Evolutionary conservation across 2,888 invertebrate species (phyloP).

Genomic region (Eupithecia centaureata): DNA sequence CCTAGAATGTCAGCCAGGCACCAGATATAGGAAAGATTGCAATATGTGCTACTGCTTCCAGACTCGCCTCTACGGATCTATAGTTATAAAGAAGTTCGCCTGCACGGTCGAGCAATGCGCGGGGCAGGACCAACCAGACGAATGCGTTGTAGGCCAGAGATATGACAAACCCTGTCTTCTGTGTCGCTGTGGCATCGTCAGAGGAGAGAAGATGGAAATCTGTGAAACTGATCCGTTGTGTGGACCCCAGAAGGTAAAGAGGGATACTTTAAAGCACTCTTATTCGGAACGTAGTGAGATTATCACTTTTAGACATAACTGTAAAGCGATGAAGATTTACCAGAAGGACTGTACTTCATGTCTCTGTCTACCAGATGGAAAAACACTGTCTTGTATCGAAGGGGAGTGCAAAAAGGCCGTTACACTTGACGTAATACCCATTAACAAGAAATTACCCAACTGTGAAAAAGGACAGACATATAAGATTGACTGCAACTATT

Average conservation of each 20-base stretch:
- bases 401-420: slow-evolving; percentile 39
- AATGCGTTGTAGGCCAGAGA: slow-evolving; percentile 55
- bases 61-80: slow-evolving; percentile 5
- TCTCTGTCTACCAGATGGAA: slow-evolving; percentile 62
- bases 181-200: slow-evolving; percentile 56
- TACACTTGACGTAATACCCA: slow-evolving; percentile 60
- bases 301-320: slow-evolving; percentile 42
- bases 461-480: slow-evolving; percentile 65
- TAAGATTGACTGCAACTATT: slow-evolving; percentile 67
- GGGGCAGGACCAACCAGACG: background rate
- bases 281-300: background rate
- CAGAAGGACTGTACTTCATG: slow-evolving; percentile 65
- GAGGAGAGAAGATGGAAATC: slow-evolving; percentile 50
- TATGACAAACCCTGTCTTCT: slow-evolving; percentile 62
- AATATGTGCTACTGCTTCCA: slow-evolving; percentile 66
- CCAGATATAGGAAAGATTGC: slow-evolving; percentile 61
- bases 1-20: slow-evolving; percentile 57
- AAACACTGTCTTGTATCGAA: slow-evolving; percentile 58
- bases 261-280: background rate
- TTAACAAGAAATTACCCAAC: slow-evolving; percentile 48
- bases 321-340: slow-evolving; percentile 64
- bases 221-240: slow-evolving; percentile 51
- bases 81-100: slow-evolving; percentile 61
- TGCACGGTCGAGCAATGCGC: slow-evolving; percentile 69
- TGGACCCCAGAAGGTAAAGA: background rate